A percentile compares a stretch with the other conserved stretches of the same genome.
These are phyloP conservation scores for Pachycephala philippinensis DNA, from an alignment of 2,113 vertebrate species.

Conservation along the genomic window DNA sequence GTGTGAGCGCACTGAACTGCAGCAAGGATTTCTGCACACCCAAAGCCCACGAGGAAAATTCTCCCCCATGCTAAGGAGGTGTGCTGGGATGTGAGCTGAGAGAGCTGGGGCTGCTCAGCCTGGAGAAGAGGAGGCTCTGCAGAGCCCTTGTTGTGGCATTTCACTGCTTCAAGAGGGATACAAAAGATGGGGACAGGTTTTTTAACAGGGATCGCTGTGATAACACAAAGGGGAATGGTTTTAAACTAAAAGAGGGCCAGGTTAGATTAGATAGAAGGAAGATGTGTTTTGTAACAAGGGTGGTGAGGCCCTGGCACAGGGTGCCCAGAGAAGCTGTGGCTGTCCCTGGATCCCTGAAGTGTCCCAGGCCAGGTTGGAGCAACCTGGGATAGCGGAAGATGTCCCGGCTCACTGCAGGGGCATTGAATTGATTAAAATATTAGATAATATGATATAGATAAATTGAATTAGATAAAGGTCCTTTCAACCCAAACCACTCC, in stretches of 20 bases:
- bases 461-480: not conserved
- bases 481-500: not conserved
- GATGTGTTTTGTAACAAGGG: not conserved
- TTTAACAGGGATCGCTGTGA: not conserved
- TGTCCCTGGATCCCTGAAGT: not conserved
- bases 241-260: not conserved
- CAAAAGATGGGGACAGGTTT: not conserved
- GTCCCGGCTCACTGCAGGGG: not conserved
- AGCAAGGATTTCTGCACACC: not conserved
- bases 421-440: not conserved
- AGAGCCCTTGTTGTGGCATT: not conserved
- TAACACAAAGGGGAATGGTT: not conserved
- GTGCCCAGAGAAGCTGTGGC: not conserved
- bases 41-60: not conserved
- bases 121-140: not conserved
- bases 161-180: not conserved
- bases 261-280: not conserved
- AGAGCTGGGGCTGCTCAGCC: not conserved
- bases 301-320: not conserved
- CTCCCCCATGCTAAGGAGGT: not conserved
- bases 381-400: not conserved
- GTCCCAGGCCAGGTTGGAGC: not conserved
- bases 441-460: too few relatives aligned
- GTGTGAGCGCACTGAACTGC: accelerated
- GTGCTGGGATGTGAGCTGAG: not conserved